Evolutionary conservation across 2,113 vertebrate genomes (phyloP).

Genomic region (Aramus guarauna): DNA sequence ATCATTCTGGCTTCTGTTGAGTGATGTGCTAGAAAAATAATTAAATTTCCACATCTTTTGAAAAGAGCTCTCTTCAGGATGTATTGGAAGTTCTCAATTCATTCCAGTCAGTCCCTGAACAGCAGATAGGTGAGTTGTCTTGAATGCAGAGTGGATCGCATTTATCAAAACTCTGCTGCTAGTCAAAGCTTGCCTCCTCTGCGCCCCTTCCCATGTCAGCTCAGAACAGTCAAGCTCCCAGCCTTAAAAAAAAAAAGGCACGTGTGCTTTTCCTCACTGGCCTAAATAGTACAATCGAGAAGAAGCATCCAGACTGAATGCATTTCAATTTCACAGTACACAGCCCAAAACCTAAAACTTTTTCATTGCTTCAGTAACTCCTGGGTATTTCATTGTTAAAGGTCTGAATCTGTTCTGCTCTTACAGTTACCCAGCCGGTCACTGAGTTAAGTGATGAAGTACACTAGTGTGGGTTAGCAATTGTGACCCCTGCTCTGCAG

Average conservation of each 20-base stretch:
- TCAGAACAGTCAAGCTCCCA: neutral
- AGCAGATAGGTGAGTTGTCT: neutral
- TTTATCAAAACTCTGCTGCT: neutral
- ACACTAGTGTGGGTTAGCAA: neutral
- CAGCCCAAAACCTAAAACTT: neutral
- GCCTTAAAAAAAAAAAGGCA: neutral
- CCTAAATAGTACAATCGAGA: neutral
- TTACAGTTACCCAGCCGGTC: neutral
- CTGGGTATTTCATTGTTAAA: neutral
- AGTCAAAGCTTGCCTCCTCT: neutral
- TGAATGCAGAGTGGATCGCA: neutral
- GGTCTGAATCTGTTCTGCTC: neutral
- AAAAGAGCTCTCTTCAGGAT: neutral
- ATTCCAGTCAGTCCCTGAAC: neutral
- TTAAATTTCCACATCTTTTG: neutral
- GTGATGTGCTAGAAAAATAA: neutral
- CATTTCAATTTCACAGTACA: neutral
- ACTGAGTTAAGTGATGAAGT: neutral
- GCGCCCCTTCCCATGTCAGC: neutral
- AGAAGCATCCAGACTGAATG: neutral
- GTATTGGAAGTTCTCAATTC: neutral
- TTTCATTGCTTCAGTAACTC: neutral
- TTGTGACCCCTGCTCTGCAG: neutral
- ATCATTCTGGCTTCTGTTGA: neutral
- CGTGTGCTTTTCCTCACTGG: neutral